Base-by-base conservation (phyloP, 2,113 vertebrate species). In the Corythornis vintsioides region DNA sequence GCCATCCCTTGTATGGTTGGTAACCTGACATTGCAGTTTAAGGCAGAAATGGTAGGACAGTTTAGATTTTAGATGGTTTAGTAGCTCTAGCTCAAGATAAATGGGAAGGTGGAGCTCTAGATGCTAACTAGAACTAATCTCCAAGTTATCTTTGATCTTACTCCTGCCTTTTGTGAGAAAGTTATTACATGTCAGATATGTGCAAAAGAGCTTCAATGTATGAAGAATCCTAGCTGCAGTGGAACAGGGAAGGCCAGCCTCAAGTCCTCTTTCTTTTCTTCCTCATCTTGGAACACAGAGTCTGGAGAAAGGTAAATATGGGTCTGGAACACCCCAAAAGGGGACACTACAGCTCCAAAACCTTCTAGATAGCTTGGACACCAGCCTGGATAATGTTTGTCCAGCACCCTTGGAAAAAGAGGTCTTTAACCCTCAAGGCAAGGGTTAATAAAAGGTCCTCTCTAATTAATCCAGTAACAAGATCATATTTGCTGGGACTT, bases 401-500 rank as follows among this genome's bases (percentile, higher is more conserved):
- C 21, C 24, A 57, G 18, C 16, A 38, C 4, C 1, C 0, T 15
- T 60, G 33, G 56, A 66, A 66, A 73, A 67, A 61, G 8, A 69
- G 16, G 4, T 33, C 38, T 74, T 79, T 28, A 70, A 71, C 24
- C 11, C 20, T 28, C 22, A 56, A 70, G 57, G 6, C 15, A 71
- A 78, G 43, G 55, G 59, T 65, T 63, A 50, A 15, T 61, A n/a
- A 72, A 86, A 86, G 21, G 17, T 52, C 13, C 5, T 67, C 15
- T 60, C 7, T 73, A 25, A 59, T 38, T 81, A 82, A 56, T 84
- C 26, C 35, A 69, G 5, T 47, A 85, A 66, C 18, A 26, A 79
- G 42, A 78, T 8, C 2, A 4, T 65, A 88, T 96, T 86, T 94
- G 45, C 86, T 92, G 81, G 45, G 66, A 72, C 80, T 72, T 93